Conservation (phyloP, 2,113 vertebrate species). For the Oncorhynchus masou region DNA sequence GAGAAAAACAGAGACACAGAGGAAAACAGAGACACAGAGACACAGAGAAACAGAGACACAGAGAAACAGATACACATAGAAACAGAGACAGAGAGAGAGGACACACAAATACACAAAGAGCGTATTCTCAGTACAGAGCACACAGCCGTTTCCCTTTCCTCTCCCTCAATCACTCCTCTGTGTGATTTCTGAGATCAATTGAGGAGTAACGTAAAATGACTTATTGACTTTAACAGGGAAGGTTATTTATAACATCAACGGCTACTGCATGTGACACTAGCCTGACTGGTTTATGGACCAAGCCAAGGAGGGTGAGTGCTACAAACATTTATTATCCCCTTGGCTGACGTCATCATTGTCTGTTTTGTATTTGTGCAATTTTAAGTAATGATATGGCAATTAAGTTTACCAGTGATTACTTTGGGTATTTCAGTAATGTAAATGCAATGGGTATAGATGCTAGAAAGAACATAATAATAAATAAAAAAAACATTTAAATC, state of each 20-base stretch:
- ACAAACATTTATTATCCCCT: conserved; percentile 24
- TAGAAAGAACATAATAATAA: too few species aligned
- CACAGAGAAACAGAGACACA: too few species aligned
- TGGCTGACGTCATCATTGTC: conserved; percentile 40
- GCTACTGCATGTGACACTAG: conserved; percentile 33
- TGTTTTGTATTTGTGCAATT: conserved; percentile 26
- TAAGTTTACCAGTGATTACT: too few species aligned
- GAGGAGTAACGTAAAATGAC: conserved; percentile 58
- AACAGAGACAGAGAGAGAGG: too few species aligned
- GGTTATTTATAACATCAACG: conserved; percentile 63
- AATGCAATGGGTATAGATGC: too few species aligned
- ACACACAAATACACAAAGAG: conserved; percentile 16
- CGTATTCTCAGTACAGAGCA: conserved; percentile 24
- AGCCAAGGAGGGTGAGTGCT: conserved; percentile 24
- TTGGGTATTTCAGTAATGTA: too few species aligned
- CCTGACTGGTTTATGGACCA: conserved; percentile 49
- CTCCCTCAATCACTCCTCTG: conserved; percentile 30
- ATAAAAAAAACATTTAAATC: too few species aligned
- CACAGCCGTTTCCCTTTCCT: neutral
- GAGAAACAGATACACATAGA: too few species aligned
- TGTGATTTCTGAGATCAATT: conserved; percentile 52
- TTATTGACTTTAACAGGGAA: conserved; percentile 60
- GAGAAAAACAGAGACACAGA: too few species aligned
- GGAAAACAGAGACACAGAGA: too few species aligned
- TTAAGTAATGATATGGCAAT: neutral